Conservation (phyloP, 2,113 vertebrate species). For the Rattus norvegicus region DNA sequence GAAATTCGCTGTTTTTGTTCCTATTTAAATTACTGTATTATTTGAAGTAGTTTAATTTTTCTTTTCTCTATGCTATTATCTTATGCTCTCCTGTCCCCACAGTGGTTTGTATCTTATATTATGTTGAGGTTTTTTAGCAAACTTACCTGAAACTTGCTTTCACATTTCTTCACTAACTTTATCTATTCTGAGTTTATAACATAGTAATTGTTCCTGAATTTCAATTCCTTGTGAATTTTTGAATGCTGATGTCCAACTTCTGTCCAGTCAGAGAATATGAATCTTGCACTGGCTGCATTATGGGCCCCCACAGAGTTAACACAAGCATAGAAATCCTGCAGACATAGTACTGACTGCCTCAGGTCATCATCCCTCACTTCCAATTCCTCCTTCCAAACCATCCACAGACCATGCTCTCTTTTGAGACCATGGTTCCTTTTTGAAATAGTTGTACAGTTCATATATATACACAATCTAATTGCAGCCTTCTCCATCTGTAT, state of each 20-base stretch:
- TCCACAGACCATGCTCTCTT: not conserved
- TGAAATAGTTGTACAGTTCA: not conserved
- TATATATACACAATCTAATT: not conserved
- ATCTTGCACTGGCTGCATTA: not conserved
- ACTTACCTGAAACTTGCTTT: conserved; percentile 2
- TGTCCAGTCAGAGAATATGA: not conserved
- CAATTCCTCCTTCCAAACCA: not conserved
- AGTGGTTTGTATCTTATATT: not conserved
- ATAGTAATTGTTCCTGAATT: not conserved
- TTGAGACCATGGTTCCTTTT: not conserved
- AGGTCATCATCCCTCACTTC: not conserved
- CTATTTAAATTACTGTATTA: not conserved
- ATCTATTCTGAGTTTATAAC: not conserved
- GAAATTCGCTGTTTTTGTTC: not conserved
- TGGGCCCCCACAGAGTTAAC: not conserved
- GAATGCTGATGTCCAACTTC: not conserved
- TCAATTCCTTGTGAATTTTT: not conserved
- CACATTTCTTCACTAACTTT: not conserved
- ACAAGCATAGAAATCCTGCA: not conserved
- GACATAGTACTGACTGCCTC: not conserved
- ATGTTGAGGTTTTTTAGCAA: not conserved
- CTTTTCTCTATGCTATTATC: not conserved
- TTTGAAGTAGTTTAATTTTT: not conserved
- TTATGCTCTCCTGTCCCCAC: not conserved
- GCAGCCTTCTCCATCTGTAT: not conserved